phyloP scores from a whole-genome alignment of 2,888 invertebrate species.

The Notodromas monacha region DNA sequence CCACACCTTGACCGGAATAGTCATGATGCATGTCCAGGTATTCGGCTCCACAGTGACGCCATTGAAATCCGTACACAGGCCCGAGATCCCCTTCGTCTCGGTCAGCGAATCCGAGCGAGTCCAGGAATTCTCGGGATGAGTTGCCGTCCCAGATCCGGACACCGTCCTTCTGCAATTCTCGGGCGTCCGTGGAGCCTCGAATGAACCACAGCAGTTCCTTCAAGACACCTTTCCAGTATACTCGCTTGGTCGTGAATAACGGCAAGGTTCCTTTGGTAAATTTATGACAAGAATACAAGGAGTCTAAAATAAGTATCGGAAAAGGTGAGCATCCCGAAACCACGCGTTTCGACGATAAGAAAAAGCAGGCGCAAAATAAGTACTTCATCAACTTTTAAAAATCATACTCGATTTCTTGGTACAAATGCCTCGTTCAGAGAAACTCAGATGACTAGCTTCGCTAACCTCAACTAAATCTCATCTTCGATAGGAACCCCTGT shows the following conservation, averaged over 20 bases:
- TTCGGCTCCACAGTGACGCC: slow-evolving; percentile 81
- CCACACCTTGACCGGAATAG: slow-evolving; percentile 52
- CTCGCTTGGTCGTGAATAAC: slow-evolving; percentile 67
- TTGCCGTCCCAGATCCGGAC: slow-evolving; percentile 91
- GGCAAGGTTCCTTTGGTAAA: slow-evolving; percentile 28
- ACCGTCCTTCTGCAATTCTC: slow-evolving; percentile 36
- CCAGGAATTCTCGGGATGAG: slow-evolving; percentile 57
- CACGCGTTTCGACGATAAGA: no score
- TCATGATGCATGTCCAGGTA: slow-evolving; percentile 47
- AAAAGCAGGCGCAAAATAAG: slow-evolving; percentile 5
- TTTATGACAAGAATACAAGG: slow-evolving; percentile 6
- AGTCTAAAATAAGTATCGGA: no score
- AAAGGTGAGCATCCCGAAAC: no score
- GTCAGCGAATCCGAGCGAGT: slow-evolving; percentile 43
- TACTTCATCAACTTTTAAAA: no score
- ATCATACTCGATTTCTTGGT: background rate
- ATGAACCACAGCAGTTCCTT: slow-evolving; percentile 89
- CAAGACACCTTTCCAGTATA: slow-evolving; percentile 60
- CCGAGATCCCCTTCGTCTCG: slow-evolving; percentile 74
- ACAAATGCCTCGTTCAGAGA: no score
- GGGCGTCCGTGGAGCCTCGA: slow-evolving; percentile 56
- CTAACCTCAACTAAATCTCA: no score
- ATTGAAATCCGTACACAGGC: slow-evolving; percentile 91
- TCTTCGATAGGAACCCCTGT: no score
- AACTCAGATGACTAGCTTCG: no score